These are phyloP conservation scores for Muntiacus reevesi DNA, from an alignment of 2,113 vertebrate species.

Conservation along the genomic window DNA sequence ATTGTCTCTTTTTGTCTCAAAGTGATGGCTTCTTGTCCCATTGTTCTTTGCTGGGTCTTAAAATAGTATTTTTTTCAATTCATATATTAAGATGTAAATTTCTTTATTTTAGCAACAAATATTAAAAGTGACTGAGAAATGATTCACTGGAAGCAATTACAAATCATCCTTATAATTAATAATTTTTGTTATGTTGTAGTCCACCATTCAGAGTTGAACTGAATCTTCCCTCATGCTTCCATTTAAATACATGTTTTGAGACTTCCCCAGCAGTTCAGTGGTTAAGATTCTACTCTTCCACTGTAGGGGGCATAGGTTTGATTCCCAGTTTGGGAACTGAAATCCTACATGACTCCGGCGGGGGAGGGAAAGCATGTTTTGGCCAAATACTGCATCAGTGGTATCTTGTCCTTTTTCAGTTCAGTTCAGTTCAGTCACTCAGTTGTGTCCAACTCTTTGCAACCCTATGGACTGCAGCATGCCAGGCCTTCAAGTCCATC, in stretches of 20 bases:
- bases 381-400: background rate
- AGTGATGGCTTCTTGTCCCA: background rate
- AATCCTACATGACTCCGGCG: background rate
- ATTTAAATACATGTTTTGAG: background rate
- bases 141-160: background rate
- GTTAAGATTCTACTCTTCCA: background rate
- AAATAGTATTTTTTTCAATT: background rate
- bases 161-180: background rate
- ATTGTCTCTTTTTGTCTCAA: background rate
- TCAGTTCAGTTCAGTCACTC: background rate
- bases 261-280: background rate
- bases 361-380: rapidly evolving
- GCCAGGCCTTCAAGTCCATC: background rate
- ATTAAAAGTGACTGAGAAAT: background rate
- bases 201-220: background rate
- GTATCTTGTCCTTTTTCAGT: background rate
- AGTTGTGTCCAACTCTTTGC: background rate
- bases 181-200: background rate
- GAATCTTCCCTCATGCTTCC: background rate
- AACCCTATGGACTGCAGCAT: background rate
- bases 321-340: background rate
- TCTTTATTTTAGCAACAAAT: background rate
- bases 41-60: background rate
- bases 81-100: background rate
- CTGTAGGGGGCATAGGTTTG: background rate